Evolutionary conservation across 2,797 vertebrate species (phyloP), one percentile per base, ranked within the genome.

Genomic region (Hydrophis major): DNA sequence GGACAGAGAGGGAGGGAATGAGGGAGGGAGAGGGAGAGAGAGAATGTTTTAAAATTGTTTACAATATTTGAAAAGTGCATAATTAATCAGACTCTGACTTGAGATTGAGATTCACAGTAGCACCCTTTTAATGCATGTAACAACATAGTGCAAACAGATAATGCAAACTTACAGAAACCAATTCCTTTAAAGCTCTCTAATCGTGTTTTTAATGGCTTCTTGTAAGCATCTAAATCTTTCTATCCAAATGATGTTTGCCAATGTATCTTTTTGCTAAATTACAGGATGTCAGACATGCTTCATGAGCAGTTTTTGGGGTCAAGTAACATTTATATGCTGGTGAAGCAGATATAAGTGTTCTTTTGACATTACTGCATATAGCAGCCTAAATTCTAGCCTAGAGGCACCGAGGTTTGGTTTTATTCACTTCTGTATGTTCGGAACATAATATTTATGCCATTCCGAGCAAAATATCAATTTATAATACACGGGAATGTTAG

Each of bases 201-300:
- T 60, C 86, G 12, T 89, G 22, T 91, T 93, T 96, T 96, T 95
- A 93, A 97, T 94, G 93, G 93, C 92, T 97, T 97, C 95, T 96
- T 96, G 96, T 95, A 97, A 96, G 93, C 63, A 89, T 78, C 92
- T 94, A 86, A 93, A 93, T 91, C 0, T 27, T 94, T 78, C 88
- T 86, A 74, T 89, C 93, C 42, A 50, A 97, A 92, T 56, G 32
- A 96, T 94, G 92, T 37, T 95, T 96, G 95, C 93, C 93, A 95
- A 91, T 94, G 95, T 92, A 95, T 96, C 89, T 96, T 96, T 96
- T 86, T 88, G 95, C 92, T 94, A 95, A 96, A 96, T 96, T 96
- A 95, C 94, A 92, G 78, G 89, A 95, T 93, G 92, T 91, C 50
- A 1, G 20, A 27, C 4, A 94, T 90, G 93, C 18, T 93, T 95